Conservation (phyloP, 1,140 invertebrate species). For the Metopolophium dirhodum region DNA sequence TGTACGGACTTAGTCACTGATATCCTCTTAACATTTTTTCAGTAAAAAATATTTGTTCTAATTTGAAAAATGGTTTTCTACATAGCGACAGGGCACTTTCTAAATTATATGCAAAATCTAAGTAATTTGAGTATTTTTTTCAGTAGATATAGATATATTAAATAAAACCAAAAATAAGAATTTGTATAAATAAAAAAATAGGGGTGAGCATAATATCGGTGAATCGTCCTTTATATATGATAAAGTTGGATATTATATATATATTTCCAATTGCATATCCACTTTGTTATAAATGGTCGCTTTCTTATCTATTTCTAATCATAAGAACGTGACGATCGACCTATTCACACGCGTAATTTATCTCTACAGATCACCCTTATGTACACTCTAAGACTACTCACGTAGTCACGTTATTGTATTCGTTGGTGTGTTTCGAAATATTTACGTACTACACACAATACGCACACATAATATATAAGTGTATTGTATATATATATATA, state of each 20-base stretch:
- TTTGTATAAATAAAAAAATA: not conserved
- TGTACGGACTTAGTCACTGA: no score
- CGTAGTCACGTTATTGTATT: not conserved
- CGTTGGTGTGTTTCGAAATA: not conserved
- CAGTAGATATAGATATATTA: no score
- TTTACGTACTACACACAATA: not conserved
- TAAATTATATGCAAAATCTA: no score
- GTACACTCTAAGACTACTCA: not conserved
- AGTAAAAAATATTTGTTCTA: no score
- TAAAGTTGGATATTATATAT: no score
- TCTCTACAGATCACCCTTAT: not conserved
- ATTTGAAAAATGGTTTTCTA: no score
- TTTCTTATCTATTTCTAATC: not conserved
- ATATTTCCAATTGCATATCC: no score
- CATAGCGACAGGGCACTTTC: no score
- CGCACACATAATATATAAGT: no score
- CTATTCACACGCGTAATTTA: not conserved
- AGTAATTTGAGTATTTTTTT: no score
- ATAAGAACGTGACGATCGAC: not conserved
- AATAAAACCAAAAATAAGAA: not conserved
- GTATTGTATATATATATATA: not conserved
- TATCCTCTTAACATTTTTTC: no score
- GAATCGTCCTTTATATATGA: no score
- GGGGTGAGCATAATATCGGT: not conserved
- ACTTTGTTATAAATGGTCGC: not conserved